These are phyloP conservation scores for Pararge aegeria DNA, from an alignment of 1,140 invertebrate genomes.

Conservation along the genomic window DNA sequence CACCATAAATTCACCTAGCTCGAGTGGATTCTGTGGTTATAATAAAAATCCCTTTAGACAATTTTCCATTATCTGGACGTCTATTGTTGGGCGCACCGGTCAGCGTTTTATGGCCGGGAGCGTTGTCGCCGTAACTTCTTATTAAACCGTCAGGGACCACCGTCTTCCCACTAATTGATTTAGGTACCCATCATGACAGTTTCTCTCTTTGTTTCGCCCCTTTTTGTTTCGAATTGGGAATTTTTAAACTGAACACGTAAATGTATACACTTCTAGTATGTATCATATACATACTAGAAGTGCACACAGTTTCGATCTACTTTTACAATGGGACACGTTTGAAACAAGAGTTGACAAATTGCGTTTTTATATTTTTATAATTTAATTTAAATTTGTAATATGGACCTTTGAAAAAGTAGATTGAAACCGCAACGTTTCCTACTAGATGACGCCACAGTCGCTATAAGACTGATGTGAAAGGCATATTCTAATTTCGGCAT, in stretches of 20 bases:
- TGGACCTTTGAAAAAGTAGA: too few species aligned
- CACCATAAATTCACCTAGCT: slow-evolving; percentile 49
- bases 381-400: too few species aligned
- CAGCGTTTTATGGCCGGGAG: slow-evolving; percentile 59
- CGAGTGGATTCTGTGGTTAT: slow-evolving; percentile 58
- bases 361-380: too few species aligned
- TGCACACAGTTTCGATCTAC: too few species aligned
- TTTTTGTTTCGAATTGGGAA: background rate
- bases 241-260: background rate
- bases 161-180: slow-evolving; percentile 67
- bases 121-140: slow-evolving; percentile 60
- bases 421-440: too few species aligned
- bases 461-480: too few species aligned
- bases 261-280: background rate
- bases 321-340: too few species aligned
- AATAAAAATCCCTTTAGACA: slow-evolving; percentile 68
- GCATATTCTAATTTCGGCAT: too few species aligned
- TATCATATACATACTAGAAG: too few species aligned
- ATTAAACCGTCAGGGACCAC: slow-evolving; percentile 62
- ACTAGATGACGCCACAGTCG: too few species aligned
- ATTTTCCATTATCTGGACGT: slow-evolving; percentile 66
- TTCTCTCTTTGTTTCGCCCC: slow-evolving; percentile 11
- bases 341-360: too few species aligned
- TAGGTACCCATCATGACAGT: slow-evolving; percentile 42
- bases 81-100: slow-evolving; percentile 59